Base-by-base conservation (phyloP, 2,113 vertebrate genomes). In the Leptodactylus fuscus region DNA sequence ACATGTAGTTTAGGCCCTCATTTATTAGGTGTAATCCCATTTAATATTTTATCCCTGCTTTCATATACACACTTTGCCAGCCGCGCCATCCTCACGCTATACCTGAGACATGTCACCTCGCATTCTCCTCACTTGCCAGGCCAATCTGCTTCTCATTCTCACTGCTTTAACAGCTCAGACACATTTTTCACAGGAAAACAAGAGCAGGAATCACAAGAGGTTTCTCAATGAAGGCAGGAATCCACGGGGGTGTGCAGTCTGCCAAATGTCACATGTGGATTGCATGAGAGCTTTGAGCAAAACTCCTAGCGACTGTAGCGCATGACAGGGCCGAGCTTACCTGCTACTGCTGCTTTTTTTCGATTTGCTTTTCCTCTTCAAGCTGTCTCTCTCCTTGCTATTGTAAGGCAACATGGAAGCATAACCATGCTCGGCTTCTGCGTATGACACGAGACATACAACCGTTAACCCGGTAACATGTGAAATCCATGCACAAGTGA, bases 371-470 rank as follows among this genome's bases (percentile, higher is more conserved):
- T 96, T 97, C 88, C 94, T 91, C 90, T 97, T 96, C 89, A 94
- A 91, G 90, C 92, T 94, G 85, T 96, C 96, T 88, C 94, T 93
- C 88, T 97, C 96, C 93, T 94, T 95, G 73, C 89, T 90, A 92
- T 92, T 95, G 92, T 95, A 97, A 24, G 97, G 97, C 87, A 96
- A 94, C 94, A 96, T 95, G 87, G 96, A 97, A 88, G 97, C 97
- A 93, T 98, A 98, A 82, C 97, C 97, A 75, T 98, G 97, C 87
- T 98, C 97, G 73, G 96, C 97, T 94, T 97, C 97, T 98, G 69
- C 16, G 93, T 89, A 93, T 91, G 90, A 90, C 92, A 89, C 89
- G 83, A 89, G 48, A 88, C 87, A 60, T n/a, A 58, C 58, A 41
- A 80, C 48, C 41, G 44, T 85, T 85, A 85, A 70, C 48, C 27